Percentiles rank a stretch among this genome's conserved stretches.
These are phyloP conservation scores for Bergia sp. DNA, from an alignment of 92 coral and sea anemone species.

Conservation along the genomic window DNA sequence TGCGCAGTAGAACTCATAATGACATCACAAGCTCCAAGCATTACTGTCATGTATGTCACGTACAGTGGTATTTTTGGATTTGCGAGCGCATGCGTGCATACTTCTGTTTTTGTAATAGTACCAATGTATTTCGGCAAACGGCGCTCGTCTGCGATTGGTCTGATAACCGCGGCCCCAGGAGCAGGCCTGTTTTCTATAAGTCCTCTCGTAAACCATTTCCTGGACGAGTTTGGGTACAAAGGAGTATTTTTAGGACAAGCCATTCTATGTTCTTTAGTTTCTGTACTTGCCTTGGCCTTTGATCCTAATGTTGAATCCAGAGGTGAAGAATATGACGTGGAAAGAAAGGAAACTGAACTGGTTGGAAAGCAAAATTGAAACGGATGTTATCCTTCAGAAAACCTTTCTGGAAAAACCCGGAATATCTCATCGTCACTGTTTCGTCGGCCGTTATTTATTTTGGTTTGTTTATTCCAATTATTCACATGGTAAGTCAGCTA, in stretches of 20 bases:
- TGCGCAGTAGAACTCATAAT: conserved; percentile 11
- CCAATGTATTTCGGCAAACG: conserved; percentile 13
- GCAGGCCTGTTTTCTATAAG: not conserved
- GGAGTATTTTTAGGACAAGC: conserved; percentile 2
- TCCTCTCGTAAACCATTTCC: not conserved
- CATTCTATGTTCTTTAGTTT: not conserved
- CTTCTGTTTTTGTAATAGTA: not conserved
- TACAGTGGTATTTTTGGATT: conserved; percentile 6
- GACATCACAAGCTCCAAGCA: conserved; percentile 22
- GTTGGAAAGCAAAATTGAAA: not conserved
- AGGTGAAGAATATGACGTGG: not conserved
- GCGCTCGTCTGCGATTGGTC: not conserved
- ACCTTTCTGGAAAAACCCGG: not conserved
- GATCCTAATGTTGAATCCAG: not conserved
- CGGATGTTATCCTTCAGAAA: not conserved
- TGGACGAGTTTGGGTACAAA: not conserved
- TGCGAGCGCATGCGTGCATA: conserved; percentile 6
- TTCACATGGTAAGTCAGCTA: conserved; percentile 1
- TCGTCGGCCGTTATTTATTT: not conserved
- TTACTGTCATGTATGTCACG: conserved; percentile 19
- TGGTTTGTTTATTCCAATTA: not conserved
- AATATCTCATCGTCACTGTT: not conserved
- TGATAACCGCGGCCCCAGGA: not conserved
- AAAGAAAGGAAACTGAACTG: not conserved
- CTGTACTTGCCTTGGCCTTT: not conserved